Conservation (phyloP, 2,113 vertebrate genomes). For the Gasterosteus aculeatus region DNA sequence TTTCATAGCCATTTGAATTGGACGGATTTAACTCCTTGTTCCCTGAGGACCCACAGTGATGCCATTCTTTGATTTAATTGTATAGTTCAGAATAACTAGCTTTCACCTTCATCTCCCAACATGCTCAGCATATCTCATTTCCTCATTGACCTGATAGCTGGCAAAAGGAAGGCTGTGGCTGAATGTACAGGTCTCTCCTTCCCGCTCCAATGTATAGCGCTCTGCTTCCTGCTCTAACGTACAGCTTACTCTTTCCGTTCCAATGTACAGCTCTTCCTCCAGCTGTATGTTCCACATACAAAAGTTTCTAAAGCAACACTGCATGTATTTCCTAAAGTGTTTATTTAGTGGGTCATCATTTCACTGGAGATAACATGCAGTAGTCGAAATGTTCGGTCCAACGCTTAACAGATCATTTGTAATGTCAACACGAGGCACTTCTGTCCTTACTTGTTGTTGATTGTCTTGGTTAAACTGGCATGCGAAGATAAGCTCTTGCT, state of each 20-base stretch:
- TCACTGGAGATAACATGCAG: background rate
- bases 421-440: conserved; percentile 8
- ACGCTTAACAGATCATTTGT: background rate
- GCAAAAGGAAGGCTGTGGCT: background rate
- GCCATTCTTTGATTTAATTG: conserved; percentile 79
- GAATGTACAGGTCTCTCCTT: background rate
- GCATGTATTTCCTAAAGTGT: background rate
- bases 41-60: conserved; percentile 9
- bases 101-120: conserved; percentile 75
- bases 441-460: conserved; percentile 52
- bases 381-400: background rate
- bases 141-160: conserved; percentile 27
- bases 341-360: background rate
- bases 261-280: background rate
- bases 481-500: conserved; percentile 52
- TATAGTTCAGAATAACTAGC: conserved; percentile 79
- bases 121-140: conserved; percentile 66
- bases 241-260: background rate
- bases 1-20: conserved; percentile 67
- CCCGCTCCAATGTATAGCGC: background rate
- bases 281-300: background rate
- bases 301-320: background rate
- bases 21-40: conserved; percentile 36
- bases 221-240: background rate
- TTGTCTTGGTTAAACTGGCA: conserved; percentile 47